phyloP scores from a whole-genome alignment of 2,888 invertebrate species.

The Napeogenes sylphis region DNA sequence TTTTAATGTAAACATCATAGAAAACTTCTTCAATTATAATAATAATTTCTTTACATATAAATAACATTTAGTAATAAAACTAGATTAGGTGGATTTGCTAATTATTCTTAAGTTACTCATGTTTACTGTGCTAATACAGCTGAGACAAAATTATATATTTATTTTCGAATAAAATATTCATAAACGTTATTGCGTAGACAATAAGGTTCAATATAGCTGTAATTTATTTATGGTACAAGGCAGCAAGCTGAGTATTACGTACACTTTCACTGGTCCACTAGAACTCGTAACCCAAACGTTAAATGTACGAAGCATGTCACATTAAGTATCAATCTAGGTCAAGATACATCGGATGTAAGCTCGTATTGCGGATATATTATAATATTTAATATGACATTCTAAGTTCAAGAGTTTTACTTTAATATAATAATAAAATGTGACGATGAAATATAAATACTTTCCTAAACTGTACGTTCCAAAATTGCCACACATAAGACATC shows the following conservation, averaged over 20 bases:
- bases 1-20: too few species aligned
- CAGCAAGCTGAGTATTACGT: slow-evolving; percentile 6
- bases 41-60: not conserved
- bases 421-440: not conserved
- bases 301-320: slow-evolving; percentile 6
- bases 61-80: not conserved
- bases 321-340: not conserved
- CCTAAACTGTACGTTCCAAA: not conserved
- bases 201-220: slow-evolving; percentile 9
- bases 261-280: slow-evolving; percentile 16
- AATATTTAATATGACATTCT: not conserved
- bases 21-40: too few species aligned
- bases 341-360: slow-evolving; percentile 20
- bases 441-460: too few species aligned
- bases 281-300: slow-evolving; percentile 10
- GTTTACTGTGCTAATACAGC: not conserved
- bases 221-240: not conserved
- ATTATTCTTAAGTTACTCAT: slow-evolving; percentile 1
- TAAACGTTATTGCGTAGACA: not conserved
- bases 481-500: not conserved
- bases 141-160: slow-evolving; percentile 2
- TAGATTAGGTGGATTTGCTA: not conserved
- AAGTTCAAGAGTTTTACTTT: not conserved
- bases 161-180: not conserved
- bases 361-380: not conserved